phyloP scores from a whole-genome alignment of 2,888 invertebrate species.

The Apoda limacodes region DNA sequence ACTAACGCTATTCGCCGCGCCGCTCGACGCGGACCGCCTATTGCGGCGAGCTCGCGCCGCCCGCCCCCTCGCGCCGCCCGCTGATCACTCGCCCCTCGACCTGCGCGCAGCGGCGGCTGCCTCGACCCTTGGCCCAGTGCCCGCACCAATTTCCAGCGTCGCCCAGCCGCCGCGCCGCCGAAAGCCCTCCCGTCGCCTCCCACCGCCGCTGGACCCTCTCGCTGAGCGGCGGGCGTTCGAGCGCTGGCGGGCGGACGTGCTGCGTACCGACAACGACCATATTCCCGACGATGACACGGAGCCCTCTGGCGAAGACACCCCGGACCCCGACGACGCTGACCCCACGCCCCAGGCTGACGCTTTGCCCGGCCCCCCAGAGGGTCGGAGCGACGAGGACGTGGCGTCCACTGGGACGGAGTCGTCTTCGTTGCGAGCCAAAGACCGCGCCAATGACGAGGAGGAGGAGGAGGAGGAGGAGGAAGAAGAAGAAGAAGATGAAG shows the following conservation, averaged over 20 bases:
- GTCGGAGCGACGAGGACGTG: slow-evolving; percentile 26
- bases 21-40: slow-evolving; percentile 25
- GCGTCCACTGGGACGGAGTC: slow-evolving; percentile 31
- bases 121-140: slow-evolving; percentile 14
- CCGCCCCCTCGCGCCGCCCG: slow-evolving; percentile 17
- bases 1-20: slow-evolving; percentile 19
- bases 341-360: slow-evolving; percentile 17
- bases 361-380: slow-evolving; percentile 18
- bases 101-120: slow-evolving; percentile 17
- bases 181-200: slow-evolving; percentile 24
- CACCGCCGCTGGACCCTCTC: slow-evolving; percentile 29
- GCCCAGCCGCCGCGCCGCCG: slow-evolving; percentile 21
- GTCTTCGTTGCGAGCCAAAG: slow-evolving; percentile 23
- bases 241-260: slow-evolving; percentile 43
- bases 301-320: slow-evolving; percentile 38
- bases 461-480: slow-evolving; percentile 24
- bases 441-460: slow-evolving; percentile 18
- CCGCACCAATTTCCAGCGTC: slow-evolving; percentile 16
- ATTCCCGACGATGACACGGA: slow-evolving; percentile 27
- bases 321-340: slow-evolving; percentile 13
- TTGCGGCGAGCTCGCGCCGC: slow-evolving; percentile 17
- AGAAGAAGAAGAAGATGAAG: slow-evolving; percentile 24
- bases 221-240: slow-evolving; percentile 49
- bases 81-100: slow-evolving; percentile 10
- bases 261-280: slow-evolving; percentile 23